Percentiles rank a stretch among this genome's conserved stretches.
Conservation (phyloP, 2,797 vertebrate species). For the Anas georgica region DNA sequence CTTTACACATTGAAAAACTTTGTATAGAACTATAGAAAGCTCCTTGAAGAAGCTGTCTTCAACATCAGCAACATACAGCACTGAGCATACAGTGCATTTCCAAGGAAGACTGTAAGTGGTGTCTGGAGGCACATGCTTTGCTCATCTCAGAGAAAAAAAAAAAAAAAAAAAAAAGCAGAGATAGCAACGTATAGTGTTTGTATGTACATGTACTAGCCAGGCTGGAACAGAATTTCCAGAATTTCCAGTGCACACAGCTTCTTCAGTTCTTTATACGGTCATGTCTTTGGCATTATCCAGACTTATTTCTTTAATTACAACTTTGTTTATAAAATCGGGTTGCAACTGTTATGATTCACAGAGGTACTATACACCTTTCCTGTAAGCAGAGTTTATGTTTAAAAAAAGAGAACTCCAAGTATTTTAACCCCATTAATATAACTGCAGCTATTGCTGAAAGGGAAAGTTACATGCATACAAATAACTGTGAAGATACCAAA, state of each 20-base stretch:
- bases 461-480: neutral
- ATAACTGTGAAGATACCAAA: neutral
- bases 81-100: neutral
- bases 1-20: neutral
- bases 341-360: neutral
- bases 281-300: neutral
- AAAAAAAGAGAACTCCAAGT: neutral
- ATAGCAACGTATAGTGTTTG: neutral
- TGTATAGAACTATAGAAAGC: neutral
- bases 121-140: neutral
- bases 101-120: neutral
- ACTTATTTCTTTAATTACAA: neutral
- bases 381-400: neutral
- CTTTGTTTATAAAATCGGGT: neutral
- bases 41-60: neutral
- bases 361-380: neutral
- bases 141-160: neutral
- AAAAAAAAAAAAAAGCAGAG: neutral
- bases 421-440: neutral
- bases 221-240: neutral
- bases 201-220: neutral
- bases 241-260: neutral
- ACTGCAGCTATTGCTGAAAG: neutral
- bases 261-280: neutral
- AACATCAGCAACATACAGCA: fast-evolving